phyloP scores from a whole-genome alignment of 2,797 vertebrate species.

The Pempheris klunzingeri region DNA sequence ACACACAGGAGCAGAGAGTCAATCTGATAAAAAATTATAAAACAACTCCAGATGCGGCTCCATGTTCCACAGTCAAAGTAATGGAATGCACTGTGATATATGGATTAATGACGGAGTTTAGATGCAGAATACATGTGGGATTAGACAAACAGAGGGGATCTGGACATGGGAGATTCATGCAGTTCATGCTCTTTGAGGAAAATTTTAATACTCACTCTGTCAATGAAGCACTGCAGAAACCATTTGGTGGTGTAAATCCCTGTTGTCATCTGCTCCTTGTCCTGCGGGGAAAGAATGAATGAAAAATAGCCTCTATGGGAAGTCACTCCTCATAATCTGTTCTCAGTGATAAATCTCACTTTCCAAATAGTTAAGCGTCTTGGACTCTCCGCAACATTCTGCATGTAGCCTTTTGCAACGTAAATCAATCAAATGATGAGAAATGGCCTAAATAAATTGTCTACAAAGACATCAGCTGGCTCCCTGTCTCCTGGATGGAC shows the following conservation, averaged over 20 bases:
- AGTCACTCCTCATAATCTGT: slow-evolving; percentile 8
- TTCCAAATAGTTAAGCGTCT: slow-evolving; percentile 10
- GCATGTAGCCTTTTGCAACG: slow-evolving; percentile 5
- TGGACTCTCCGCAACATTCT: neutral
- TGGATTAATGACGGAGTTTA: neutral
- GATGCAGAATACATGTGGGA: slow-evolving; percentile 2
- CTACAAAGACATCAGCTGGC: neutral
- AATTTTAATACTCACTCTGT: slow-evolving; percentile 87
- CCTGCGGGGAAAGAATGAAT: slow-evolving; percentile 77
- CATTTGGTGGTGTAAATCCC: slow-evolving; percentile 96
- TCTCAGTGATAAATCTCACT: slow-evolving; percentile 33
- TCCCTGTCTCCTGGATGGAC: neutral
- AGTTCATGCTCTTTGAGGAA: neutral
- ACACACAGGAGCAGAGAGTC: slow-evolving; percentile 43
- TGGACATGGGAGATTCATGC: neutral
- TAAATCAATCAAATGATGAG: slow-evolving; percentile 37
- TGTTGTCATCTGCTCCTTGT: slow-evolving; percentile 94
- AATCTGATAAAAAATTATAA: slow-evolving; percentile 36
- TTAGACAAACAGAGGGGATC: slow-evolving; percentile 19
- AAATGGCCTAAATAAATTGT: slow-evolving; percentile 8
- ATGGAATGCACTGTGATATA: neutral
- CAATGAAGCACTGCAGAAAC: slow-evolving; percentile 97
- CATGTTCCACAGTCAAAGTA: neutral
- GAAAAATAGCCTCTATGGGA: slow-evolving; percentile 32
- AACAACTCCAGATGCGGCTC: slow-evolving; percentile 8